Base-by-base conservation (phyloP, 2,113 vertebrate species). In the Pseudorectes ferrugineus region DNA sequence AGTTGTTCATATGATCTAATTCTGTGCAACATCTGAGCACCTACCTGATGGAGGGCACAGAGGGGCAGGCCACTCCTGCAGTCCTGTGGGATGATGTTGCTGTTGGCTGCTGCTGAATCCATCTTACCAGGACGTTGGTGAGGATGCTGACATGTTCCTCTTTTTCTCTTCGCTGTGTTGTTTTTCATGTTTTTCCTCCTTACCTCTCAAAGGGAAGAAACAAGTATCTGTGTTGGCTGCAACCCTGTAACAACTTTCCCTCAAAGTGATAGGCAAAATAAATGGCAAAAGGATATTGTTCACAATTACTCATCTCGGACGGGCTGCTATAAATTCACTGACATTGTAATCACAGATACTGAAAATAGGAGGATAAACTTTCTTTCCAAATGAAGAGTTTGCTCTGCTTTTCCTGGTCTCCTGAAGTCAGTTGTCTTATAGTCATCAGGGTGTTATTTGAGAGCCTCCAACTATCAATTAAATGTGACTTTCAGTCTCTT, bases 331-430 rank as follows among this genome's bases (percentile, higher is more conserved):
- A 92, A 93, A 87, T 93, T 95, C 65, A 79, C 61, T 1, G 29
- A 49, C 71, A 46, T 52, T 58, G 33, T 89, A 95, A 95, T 92
- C 61, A 82, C 49, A 76, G 77, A 51, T 70, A 59, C 88, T 63
- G 74, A 95, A 91, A 91, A 93, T 55, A 91, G 81, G 82, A 93
- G 62, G 46, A 62, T 82, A 94, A 58, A 58, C 71, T 91, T 85
- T 65, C 33, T 74, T 85, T 88, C 74, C 88, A 92, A 76, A 91
- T 58, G 89, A 91, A 55, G 85, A 89, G 58, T 87, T 95, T 38
- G 11, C 35, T 82, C 74, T 85, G 33, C 66, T 85, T 97, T 95
- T 79, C 63, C 19, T 68, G 24, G 11, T 88, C 45, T 87, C 22
- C 25, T 87, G 35, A 78, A 76, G 66, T 75, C 36, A 61, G 28